phyloP scores from a whole-genome alignment of 2,888 invertebrate genomes.

The Spatulosminthurus flaviceps region DNA sequence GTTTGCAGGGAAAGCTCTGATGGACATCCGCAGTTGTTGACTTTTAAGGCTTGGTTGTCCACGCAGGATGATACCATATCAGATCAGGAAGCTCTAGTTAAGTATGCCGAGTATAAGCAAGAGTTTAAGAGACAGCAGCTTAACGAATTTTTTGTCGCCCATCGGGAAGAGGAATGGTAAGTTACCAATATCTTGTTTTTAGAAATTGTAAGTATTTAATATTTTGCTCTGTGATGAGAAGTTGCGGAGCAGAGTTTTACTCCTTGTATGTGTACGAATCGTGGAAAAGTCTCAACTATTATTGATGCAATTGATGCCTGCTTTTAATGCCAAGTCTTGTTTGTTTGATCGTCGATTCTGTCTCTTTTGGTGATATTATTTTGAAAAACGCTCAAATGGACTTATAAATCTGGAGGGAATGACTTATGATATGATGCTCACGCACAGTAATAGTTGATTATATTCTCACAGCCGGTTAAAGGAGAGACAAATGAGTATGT shows the following conservation, averaged over 20 bases:
- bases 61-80: constrained; percentile 98
- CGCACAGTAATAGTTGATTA: constrained; percentile 9
- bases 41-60: constrained; percentile 94
- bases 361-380: not conserved
- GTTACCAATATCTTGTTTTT: constrained; percentile 65
- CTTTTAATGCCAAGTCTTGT: not conserved
- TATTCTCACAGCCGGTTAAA: not conserved
- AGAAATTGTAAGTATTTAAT: not conserved
- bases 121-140: constrained; percentile 96
- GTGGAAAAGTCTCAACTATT: not conserved
- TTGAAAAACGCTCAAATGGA: not conserved
- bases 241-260: too few relatives aligned
- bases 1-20: constrained; percentile 63
- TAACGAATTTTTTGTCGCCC: constrained; percentile 97
- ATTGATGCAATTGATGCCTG: constrained; percentile 21
- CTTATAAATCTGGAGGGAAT: not conserved
- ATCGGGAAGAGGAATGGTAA: constrained; percentile 99
- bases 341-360: not conserved
- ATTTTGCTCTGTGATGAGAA: not conserved
- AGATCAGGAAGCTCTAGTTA: constrained; percentile 93
- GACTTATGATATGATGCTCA: not conserved
- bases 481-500: constrained; percentile 9
- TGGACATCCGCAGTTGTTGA: constrained; percentile 87
- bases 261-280: not conserved
- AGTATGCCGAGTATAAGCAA: constrained; percentile 97